Base-by-base conservation (phyloP, 2,888 invertebrate genomes). In the Gymnosoma rotundatum region DNA sequence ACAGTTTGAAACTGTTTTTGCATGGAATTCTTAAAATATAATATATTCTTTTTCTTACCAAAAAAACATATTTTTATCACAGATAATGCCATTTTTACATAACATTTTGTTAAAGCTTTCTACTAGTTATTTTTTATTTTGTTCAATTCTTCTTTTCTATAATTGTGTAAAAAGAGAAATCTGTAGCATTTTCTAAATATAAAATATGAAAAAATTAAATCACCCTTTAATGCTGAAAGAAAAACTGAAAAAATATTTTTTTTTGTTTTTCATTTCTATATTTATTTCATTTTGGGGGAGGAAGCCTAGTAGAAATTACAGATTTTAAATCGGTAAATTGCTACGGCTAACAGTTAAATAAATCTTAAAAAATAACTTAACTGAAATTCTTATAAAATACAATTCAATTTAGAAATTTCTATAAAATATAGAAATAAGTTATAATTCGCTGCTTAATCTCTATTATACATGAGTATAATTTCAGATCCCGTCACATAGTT, bases 391-490 rank as follows among this genome's bases (percentile, higher is more conserved):
- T 38, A 48, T 60, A 48, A 58, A 38, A 20, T 67, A 38, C 4
- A 67, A 1, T 32, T 2, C 10, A 50, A 67, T 38, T 36, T 32
- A 45, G 3, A 0, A 20, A 52, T 50, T 45, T 45, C 20, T 48
- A 66, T 66, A 54, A 20, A 32, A 32, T 12, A 1, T 21, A 60
- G 18, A 56, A 70, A 56, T n/a, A n/a, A 7, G 38, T n/a, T 25
- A 45, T 60, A 32, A 21, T 25, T 38, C 12, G 16, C 36, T n/a
- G 16, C 25, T 45, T 76, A 70, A 76, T 54, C 21, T 50, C 52
- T 82, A 48, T 72, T 73, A 56, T 78, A 78, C 83, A 81, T 84
- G 6, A 81, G 69, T 52, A 78, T 78, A 36, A 84, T 58, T 64
- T 84, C 81, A 70, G 81, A 75, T 50, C 63, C 74, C 2, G 80